These are phyloP conservation scores for Actinernus sp. DNA, from an alignment of 92 coral and sea anemone genomes.

Conservation along the genomic window DNA sequence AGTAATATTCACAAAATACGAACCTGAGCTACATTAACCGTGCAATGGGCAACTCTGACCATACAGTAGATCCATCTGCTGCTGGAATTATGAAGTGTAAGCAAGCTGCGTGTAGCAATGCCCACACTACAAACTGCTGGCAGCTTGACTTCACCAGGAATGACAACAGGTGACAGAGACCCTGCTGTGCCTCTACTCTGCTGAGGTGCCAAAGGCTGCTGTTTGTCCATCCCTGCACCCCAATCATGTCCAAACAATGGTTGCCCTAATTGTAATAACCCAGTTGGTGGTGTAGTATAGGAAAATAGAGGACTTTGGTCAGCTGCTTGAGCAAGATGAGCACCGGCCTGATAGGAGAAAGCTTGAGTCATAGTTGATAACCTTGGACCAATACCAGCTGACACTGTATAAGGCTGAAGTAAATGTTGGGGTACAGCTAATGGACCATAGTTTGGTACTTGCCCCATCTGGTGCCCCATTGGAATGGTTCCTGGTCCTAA, in stretches of 20 bases:
- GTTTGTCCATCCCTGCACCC: conserved; percentile 13
- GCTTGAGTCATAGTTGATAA: conserved; percentile 78
- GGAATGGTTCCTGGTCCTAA: conserved; percentile 53
- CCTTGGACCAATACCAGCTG: conserved; percentile 77
- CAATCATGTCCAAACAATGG: conserved; percentile 10
- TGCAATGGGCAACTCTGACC: conserved; percentile 70
- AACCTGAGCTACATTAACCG: conserved; percentile 87
- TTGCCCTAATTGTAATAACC: conserved; percentile 35
- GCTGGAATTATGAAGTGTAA: conserved; percentile 92
- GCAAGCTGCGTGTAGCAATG: conserved; percentile 73
- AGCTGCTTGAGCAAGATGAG: neutral
- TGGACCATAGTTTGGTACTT: conserved; percentile 31
- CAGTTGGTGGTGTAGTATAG: conserved; percentile 32
- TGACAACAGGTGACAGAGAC: conserved; percentile 76
- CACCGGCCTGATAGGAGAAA: conserved; percentile 16
- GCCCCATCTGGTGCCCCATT: conserved; percentile 24
- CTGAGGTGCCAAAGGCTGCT: conserved; percentile 6
- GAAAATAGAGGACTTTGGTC: conserved; percentile 10
- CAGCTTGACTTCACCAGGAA: conserved; percentile 89
- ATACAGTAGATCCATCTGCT: conserved; percentile 94
- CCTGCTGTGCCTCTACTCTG: conserved; percentile 17
- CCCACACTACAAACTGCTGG: conserved; percentile 95
- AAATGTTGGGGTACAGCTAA: conserved; percentile 15
- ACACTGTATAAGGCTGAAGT: conserved; percentile 77
- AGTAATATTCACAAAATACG: neutral